Conservation (phyloP, 1,140 invertebrate species). For the Spodoptera litura region DNA sequence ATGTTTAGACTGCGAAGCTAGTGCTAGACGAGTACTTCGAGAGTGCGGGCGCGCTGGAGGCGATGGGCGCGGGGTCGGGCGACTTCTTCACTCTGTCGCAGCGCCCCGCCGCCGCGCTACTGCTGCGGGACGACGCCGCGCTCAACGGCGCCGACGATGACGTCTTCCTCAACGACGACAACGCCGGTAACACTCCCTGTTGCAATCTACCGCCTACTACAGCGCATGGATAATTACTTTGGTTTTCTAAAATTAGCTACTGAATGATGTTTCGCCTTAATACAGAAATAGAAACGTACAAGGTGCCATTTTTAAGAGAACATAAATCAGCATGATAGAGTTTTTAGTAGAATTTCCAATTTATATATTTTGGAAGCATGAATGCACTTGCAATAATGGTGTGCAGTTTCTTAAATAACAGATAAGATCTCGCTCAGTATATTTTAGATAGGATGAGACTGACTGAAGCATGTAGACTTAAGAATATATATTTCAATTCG, state of each 20-base stretch:
- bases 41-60: slow-evolving; percentile 78
- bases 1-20: slow-evolving; percentile 91
- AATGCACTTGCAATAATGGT: slow-evolving; percentile 54
- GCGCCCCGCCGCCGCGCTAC: slow-evolving; percentile 77
- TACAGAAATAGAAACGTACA: not conserved
- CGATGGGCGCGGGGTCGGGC: slow-evolving; percentile 78
- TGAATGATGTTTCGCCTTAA: slow-evolving; percentile 24
- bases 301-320: not conserved
- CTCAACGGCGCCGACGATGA: slow-evolving; percentile 79
- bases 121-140: slow-evolving; percentile 76
- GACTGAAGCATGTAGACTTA: slow-evolving; percentile 72
- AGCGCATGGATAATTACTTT: not conserved
- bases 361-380: slow-evolving; percentile 53
- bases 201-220: not conserved
- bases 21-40: slow-evolving; percentile 94
- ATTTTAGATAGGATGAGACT: slow-evolving; percentile 56
- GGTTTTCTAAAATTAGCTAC: not conserved
- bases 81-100: slow-evolving; percentile 84
- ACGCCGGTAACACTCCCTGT: slow-evolving; percentile 34
- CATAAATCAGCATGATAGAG: slow-evolving; percentile 49
- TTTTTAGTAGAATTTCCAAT: slow-evolving; percentile 30
- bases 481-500: slow-evolving; percentile 21
- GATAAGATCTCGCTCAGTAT: not conserved
- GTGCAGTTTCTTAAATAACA: slow-evolving; percentile 52
- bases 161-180: slow-evolving; percentile 66